These are phyloP conservation scores for Alethe diademata DNA, from an alignment of 2,113 vertebrate species.

Conservation along the genomic window DNA sequence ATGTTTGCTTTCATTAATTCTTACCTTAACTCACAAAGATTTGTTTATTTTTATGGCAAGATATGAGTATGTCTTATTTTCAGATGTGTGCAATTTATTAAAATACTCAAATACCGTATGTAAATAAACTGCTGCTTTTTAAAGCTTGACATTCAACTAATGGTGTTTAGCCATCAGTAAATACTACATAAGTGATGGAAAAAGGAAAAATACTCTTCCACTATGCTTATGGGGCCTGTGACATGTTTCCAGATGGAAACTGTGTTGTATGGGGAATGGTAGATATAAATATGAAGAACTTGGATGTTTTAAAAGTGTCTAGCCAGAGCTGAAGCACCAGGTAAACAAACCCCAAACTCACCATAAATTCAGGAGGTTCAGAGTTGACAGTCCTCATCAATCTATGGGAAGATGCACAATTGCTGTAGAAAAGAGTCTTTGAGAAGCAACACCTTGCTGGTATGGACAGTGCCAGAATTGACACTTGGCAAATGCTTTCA, in stretches of 20 bases:
- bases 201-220: neutral
- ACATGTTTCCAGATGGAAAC: neutral
- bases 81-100: neutral
- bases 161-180: neutral
- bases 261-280: neutral
- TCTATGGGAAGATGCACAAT: neutral
- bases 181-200: neutral
- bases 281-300: neutral
- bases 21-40: neutral
- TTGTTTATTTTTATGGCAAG: neutral
- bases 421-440: neutral
- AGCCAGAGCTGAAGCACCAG: neutral
- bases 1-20: neutral
- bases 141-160: neutral
- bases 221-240: neutral
- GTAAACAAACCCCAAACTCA: neutral
- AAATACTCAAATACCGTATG: neutral
- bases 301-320: neutral
- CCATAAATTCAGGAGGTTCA: neutral
- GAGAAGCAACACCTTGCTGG: neutral
- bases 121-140: neutral
- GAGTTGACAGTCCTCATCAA: neutral
- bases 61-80: neutral
- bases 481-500: neutral
- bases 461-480: neutral